Evolutionary conservation across 2,113 vertebrate genomes (phyloP).

Genomic region (Pogonocichla stellata): DNA sequence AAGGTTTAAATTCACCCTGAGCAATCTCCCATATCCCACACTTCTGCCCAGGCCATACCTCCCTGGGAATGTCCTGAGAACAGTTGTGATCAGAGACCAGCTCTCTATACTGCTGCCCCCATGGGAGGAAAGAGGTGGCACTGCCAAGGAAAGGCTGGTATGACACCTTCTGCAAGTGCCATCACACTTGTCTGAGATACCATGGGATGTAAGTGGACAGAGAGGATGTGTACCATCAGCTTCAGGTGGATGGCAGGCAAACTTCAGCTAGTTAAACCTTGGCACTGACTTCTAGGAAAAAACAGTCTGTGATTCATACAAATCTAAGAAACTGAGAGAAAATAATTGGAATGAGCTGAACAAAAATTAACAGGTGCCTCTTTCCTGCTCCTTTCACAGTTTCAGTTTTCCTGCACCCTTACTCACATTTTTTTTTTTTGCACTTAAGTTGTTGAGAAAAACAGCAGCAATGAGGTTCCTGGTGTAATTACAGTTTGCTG

Average conservation of each 20-base stretch:
- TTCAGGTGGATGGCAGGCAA: neutral
- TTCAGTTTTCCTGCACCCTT: neutral
- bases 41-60: neutral
- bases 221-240: neutral
- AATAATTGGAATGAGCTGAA: neutral
- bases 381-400: neutral
- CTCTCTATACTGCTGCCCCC: neutral
- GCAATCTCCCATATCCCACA: neutral
- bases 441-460: neutral
- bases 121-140: neutral
- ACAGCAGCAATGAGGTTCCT: constrained; percentile 14
- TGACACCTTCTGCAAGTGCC: neutral
- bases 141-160: neutral
- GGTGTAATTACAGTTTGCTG: constrained; percentile 41
- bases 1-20: neutral
- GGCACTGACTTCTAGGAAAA: neutral
- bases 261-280: neutral
- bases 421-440: neutral
- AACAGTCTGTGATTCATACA: neutral
- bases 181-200: neutral
- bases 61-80: neutral
- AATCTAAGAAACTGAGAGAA: neutral
- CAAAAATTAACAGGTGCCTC: neutral
- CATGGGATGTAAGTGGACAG: neutral
- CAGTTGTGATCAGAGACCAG: neutral